These are phyloP conservation scores for Dolichallabes microphthalmus DNA, from an alignment of 2,113 vertebrate genomes.

Conservation along the genomic window DNA sequence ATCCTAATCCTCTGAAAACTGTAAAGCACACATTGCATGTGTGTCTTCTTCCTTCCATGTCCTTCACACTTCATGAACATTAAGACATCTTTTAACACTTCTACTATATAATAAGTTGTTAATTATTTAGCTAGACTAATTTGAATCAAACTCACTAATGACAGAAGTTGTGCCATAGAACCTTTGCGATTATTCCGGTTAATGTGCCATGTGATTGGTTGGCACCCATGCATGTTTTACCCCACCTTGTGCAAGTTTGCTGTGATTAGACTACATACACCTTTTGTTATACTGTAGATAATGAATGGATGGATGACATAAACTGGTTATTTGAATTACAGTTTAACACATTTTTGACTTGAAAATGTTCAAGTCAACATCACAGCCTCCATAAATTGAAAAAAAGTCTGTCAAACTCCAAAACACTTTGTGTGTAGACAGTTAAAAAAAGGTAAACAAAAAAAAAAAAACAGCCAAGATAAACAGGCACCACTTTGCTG, in stretches of 20 bases:
- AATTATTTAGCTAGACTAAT: not conserved
- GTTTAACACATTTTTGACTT: no score
- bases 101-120: not conserved
- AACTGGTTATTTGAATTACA: no score
- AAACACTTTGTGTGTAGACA: not conserved
- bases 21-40: not conserved
- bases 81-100: not conserved
- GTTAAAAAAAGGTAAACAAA: not conserved
- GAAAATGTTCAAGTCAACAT: not conserved
- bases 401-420: not conserved
- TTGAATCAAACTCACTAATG: not conserved
- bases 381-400: not conserved
- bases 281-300: no score
- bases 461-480: not conserved
- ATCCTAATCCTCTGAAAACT: conserved; percentile 3
- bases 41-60: not conserved
- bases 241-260: no score
- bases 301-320: no score
- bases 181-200: no score
- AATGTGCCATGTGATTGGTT: no score
- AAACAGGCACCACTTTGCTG: not conserved
- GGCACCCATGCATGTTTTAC: no score
- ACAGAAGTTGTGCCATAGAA: not conserved
- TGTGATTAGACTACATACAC: no score
- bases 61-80: not conserved